Evolutionary conservation across 2,888 invertebrate species (phyloP), one percentile per base, ranked within the genome.

Genomic region (Drosophila ezoana): DNA sequence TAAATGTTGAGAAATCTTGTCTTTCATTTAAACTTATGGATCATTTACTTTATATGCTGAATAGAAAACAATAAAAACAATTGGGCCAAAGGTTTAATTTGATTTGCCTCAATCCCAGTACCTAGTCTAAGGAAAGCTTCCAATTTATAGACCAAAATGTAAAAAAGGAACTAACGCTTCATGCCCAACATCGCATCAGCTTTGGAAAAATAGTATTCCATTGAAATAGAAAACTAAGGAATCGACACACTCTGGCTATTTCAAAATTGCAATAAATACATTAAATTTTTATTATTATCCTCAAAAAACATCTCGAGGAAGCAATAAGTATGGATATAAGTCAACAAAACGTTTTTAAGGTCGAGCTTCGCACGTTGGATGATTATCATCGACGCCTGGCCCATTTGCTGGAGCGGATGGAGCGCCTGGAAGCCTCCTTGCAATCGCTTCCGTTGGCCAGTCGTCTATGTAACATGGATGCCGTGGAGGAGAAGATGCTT

Each of bases 301-400:
- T 40, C 9, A 14, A 45, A 44, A 16, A 48, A 32, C 9, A n/a
- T n/a, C 6, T 18, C 33, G 13, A 52, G 41, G 14, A 5, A 4
- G 13, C 16, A 37, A 14, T 8, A 40, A 38, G 1, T 0, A 69
- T 53, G 75, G 45, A 58, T 58, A 18, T 10, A 40, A 33, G 8
- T 9, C 32, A 33, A 10, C 11, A 14, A 54, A 9, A 14, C 6
- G 4, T 4, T n/a, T 18, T 23, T 8, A 18, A 14, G n/a, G 6
- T 5, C 14, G 56, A 57, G 13, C 13, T 35, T 9, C 18, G 20
- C 13, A 44, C 23, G 14, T 16, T 76, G 45, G 40, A 52, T 3
- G 54, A 58, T 8, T 74, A 66, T 56, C 45, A 65, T n/a, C 45
- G 10, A n/a, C 58, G 72, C 13, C 20, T 74, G 9, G 8, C 33